A percentile compares a stretch with the other conserved stretches of the same genome.
These are phyloP conservation scores for Molorchus minor DNA, from an alignment of 2,888 invertebrate species.

Conservation along the genomic window DNA sequence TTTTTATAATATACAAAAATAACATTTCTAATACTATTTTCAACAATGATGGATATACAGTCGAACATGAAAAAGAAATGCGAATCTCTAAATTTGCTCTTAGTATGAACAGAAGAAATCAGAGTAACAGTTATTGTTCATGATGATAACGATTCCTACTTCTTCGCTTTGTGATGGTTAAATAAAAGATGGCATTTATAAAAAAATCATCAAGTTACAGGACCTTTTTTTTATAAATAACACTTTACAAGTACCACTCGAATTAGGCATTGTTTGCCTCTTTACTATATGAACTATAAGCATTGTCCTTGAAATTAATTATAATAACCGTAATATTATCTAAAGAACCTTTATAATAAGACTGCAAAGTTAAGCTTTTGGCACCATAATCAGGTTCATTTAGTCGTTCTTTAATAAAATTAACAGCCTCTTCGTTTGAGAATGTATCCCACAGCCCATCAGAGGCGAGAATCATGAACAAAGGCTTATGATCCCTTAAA, in stretches of 20 bases:
- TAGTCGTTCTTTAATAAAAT: slow-evolving; percentile 84
- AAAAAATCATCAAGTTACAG: too few relatives aligned
- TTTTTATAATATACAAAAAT: slow-evolving; percentile 25
- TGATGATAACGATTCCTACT: too few relatives aligned
- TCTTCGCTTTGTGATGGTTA: too few relatives aligned
- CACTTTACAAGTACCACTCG: too few relatives aligned
- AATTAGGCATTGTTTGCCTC: slow-evolving; percentile 17
- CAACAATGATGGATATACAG: background rate
- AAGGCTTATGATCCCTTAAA: slow-evolving; percentile 83
- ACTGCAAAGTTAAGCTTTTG: slow-evolving; percentile 88
- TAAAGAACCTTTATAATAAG: slow-evolving; percentile 89
- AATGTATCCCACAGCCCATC: slow-evolving; percentile 98
- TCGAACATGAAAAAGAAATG: background rate
- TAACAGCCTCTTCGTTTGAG: slow-evolving; percentile 92
- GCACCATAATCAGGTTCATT: slow-evolving; percentile 90
- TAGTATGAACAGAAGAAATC: too few relatives aligned
- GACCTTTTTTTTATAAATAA: too few relatives aligned
- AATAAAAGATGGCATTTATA: too few relatives aligned
- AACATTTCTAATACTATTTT: slow-evolving; percentile 9
- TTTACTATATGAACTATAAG: slow-evolving; percentile 44
- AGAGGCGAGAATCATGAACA: slow-evolving; percentile 91
- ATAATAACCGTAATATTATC: slow-evolving; percentile 96
- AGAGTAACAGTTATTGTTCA: too few relatives aligned
- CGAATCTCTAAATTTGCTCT: too few relatives aligned
- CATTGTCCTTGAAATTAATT: slow-evolving; percentile 77